Evolutionary conservation across 1,140 invertebrate species (phyloP).

Genomic region (Orussus abietinus): DNA sequence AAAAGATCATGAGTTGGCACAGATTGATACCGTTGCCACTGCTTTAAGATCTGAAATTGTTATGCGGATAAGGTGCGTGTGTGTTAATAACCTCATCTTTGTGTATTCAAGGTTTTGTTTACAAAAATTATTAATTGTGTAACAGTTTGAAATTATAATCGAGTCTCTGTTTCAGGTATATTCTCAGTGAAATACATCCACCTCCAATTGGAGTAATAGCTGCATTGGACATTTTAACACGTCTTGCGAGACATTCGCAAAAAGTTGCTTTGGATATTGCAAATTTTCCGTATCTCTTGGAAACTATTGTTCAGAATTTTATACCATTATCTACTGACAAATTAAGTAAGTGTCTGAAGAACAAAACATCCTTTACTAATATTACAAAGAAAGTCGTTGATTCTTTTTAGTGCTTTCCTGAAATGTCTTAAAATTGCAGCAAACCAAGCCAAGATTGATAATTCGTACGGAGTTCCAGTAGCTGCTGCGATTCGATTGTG

Average conservation of each 20-base stretch:
- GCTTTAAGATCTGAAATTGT: slow-evolving; percentile 74
- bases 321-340: slow-evolving; percentile 49
- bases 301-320: slow-evolving; percentile 58
- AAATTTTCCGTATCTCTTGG: slow-evolving; percentile 56
- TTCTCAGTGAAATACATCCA: slow-evolving; percentile 63
- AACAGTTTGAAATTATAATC: slow-evolving; percentile 1
- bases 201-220: slow-evolving; percentile 63
- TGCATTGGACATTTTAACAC: slow-evolving; percentile 67
- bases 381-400: slow-evolving; percentile 7
- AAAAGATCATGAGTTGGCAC: slow-evolving; percentile 80
- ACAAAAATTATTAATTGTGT: slow-evolving; percentile 4
- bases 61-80: slow-evolving; percentile 60
- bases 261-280: slow-evolving; percentile 59
- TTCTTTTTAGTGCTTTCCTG: slow-evolving; percentile 8
- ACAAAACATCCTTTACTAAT: slow-evolving; percentile 1
- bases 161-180: slow-evolving; percentile 57
- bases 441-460: slow-evolving; percentile 21
- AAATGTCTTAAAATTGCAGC: slow-evolving; percentile 16
- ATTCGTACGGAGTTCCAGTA: slow-evolving; percentile 36
- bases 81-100: slow-evolving; percentile 31
- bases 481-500: slow-evolving; percentile 38
- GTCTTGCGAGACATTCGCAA: slow-evolving; percentile 65
- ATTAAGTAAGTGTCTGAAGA: slow-evolving; percentile 23
- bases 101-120: slow-evolving; percentile 1
- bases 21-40: slow-evolving; percentile 70